These are phyloP conservation scores for Propithecus deckenii DNA, from an alignment of 2,797 vertebrate species.

Conservation along the genomic window DNA sequence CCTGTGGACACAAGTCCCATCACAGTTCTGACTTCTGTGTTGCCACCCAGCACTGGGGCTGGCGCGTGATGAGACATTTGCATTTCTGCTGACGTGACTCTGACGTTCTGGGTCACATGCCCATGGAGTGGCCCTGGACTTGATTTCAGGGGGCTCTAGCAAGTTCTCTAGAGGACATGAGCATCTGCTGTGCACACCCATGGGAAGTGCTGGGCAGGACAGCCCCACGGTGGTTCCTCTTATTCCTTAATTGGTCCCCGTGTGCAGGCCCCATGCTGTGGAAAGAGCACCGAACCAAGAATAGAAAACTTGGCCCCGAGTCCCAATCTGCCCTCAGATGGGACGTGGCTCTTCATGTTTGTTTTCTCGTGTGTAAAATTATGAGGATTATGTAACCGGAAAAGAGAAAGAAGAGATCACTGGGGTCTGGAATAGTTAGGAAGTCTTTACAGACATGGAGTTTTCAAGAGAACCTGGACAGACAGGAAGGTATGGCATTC, in stretches of 20 bases:
- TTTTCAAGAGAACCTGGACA: not conserved
- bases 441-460: not conserved
- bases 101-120: not conserved
- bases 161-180: accelerated
- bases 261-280: not conserved
- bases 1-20: not conserved
- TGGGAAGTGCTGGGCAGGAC: no score
- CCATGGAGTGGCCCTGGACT: not conserved
- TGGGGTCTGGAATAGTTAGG: no score
- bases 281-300: not conserved
- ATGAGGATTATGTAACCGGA: not conserved
- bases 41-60: not conserved
- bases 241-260: not conserved
- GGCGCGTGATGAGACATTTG: not conserved
- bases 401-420: not conserved
- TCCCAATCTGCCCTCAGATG: not conserved
- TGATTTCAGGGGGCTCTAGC: no score
- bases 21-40: not conserved
- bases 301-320: not conserved
- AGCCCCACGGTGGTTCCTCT: not conserved
- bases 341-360: not conserved
- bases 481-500: not conserved
- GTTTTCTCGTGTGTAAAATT: slow-evolving; percentile 23
- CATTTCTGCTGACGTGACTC: accelerated
- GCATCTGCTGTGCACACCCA: accelerated